Percentiles rank a stretch among this genome's conserved stretches.
Conservation (phyloP, 2,113 vertebrate genomes). For the Benitochromis conjunctus region DNA sequence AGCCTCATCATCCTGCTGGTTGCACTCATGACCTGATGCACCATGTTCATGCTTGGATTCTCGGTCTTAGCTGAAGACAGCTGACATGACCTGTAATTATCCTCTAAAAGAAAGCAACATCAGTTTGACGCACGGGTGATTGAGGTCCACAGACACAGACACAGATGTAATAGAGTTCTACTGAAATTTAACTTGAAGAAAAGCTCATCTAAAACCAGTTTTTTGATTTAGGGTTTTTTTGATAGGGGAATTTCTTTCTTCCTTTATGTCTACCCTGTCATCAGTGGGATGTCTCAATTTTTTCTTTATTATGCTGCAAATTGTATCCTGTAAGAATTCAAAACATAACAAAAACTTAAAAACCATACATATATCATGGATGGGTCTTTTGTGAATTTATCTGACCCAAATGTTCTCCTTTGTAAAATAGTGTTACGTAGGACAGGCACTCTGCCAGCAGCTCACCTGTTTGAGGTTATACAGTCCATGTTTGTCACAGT, state of each 20-base stretch:
- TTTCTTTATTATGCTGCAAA: background rate
- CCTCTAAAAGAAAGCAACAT: background rate
- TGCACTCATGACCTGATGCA: background rate
- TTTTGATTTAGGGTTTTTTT: no score
- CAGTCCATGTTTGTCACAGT: constrained; percentile 90
- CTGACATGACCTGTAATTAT: background rate
- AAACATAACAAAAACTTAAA: background rate
- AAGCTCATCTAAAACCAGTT: background rate
- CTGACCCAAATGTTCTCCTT: background rate
- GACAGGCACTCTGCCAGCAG: background rate
- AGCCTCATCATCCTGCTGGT: background rate
- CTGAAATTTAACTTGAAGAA: background rate
- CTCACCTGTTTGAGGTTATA: constrained; percentile 96
- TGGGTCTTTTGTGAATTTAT: background rate
- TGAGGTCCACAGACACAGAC: background rate
- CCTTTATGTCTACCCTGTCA: background rate
- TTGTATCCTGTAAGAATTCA: background rate
- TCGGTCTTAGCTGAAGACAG: background rate
- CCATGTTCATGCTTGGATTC: background rate
- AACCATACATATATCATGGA: background rate
- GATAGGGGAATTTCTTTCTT: background rate
- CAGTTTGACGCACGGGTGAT: background rate
- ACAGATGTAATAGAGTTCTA: background rate
- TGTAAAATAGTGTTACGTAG: background rate
- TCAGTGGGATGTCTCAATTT: background rate